Evolutionary conservation across 2,888 invertebrate species (phyloP), one percentile per base, ranked within the genome.

Genomic region (Tanypteryx hageni): DNA sequence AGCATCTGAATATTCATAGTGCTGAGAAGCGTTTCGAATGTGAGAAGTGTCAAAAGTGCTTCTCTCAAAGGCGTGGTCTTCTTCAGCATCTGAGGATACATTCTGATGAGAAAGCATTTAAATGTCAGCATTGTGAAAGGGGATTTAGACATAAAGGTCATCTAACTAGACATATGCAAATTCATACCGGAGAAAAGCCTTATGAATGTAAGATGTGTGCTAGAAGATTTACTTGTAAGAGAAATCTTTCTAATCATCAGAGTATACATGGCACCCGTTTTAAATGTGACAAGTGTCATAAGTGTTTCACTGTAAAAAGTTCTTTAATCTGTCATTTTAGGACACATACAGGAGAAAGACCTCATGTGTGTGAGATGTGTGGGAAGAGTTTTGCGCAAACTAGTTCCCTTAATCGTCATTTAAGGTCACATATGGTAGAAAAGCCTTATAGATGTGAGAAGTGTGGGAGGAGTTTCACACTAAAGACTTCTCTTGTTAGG

Each of bases 51-150:
- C 22, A 27, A 76, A 76, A 76, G 13, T n/a, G 76, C 10, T 27
- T 22, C 18, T 59, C 59, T 44, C 61, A 89, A 44, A 89, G 64
- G 44, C 27, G 31, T 16, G 61, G 44, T 18, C 31, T 89, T 18
- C 27, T 61, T 0, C 61, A 64, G 9, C 89, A 89, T 44, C 5
- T 59, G 18, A 31, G 59, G 64, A 89, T 64, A 4, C 89, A 89
- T 64, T 64, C 64, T 9, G 89, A 64, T 11, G 89, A 89, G 18
- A 27, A 64, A 7, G 61, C 89, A 2, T 64, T 64, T 44, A 44
- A 89, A 18, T 89, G 89, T 22, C 61, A 64, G 9, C 61, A 89
- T 13, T 89, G 89, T 64, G 89, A 64, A 4, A 89, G 64, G 64
- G 16, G 89, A 5, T 89, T 89, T 64, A 64, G 44, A n/a, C 61